Conservation (phyloP, 2,888 invertebrate species). For the Diadegma fenestrale region DNA sequence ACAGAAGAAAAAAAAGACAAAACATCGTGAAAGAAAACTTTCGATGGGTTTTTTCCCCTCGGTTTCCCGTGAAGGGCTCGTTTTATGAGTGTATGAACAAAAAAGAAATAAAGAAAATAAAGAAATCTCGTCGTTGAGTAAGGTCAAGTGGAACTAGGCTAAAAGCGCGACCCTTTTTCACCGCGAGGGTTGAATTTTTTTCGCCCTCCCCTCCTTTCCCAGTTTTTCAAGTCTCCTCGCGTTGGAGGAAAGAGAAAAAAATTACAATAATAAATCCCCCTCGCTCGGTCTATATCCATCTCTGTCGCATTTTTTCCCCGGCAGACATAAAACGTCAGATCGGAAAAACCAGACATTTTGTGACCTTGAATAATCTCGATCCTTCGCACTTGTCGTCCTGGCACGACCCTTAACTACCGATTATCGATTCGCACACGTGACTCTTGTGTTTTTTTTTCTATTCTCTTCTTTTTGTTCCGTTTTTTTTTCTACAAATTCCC, state of each 20-base stretch:
- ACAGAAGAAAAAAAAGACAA: conserved; percentile 21
- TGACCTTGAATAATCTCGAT: conserved; percentile 67
- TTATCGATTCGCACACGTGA: conserved; percentile 53
- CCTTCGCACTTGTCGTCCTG: conserved; percentile 37
- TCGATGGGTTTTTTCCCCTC: conserved; percentile 57
- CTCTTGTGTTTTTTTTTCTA: neutral
- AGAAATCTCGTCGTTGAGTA: conserved; percentile 61
- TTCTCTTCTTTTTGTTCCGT: neutral
- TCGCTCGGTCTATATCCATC: conserved; percentile 40
- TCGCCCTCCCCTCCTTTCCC: neutral
- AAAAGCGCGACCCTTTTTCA: conserved; percentile 59
- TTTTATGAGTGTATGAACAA: conserved; percentile 30
- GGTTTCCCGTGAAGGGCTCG: conserved; percentile 30
- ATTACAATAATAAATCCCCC: conserved; percentile 65
- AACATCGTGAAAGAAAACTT: conserved; percentile 36
- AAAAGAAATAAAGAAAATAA: conserved; percentile 49
- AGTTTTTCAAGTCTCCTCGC: conserved; percentile 23
- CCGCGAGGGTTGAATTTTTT: conserved; percentile 51
- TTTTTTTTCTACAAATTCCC: neutral
- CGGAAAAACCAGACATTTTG: conserved; percentile 62
- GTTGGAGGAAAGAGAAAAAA: conserved; percentile 40
- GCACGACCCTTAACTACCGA: conserved; percentile 47
- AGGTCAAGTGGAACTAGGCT: conserved; percentile 67
- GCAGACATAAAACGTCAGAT: conserved; percentile 40
- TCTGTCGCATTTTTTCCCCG: conserved; percentile 24